Percentiles rank a stretch among this genome's conserved stretches.
Evolutionary conservation across 23 tunicate genomes (phyloP).

Genomic region (Styela plicata): DNA sequence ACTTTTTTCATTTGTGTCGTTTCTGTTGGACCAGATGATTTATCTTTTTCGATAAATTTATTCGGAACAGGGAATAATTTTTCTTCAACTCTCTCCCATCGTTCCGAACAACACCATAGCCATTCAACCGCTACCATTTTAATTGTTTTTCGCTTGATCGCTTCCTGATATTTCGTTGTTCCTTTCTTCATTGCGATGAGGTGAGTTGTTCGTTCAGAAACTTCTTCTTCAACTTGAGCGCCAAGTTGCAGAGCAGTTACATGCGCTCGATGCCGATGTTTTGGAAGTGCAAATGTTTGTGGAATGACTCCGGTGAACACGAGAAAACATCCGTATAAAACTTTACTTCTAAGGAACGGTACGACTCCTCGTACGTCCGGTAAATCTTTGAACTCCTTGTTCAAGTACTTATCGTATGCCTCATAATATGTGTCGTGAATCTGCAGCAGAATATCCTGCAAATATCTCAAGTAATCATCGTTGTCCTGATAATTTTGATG

Average conservation of each 20-base stretch:
- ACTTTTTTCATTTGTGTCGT: background rate
- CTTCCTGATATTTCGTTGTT: slow-evolving; percentile 78
- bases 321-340: slow-evolving; percentile 57
- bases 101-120: slow-evolving; percentile 82
- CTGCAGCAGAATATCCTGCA: slow-evolving; percentile 42
- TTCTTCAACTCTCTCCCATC: slow-evolving; percentile 72
- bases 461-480: slow-evolving; percentile 64
- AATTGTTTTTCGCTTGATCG: slow-evolving; percentile 38
- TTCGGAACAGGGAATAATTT: slow-evolving; percentile 64
- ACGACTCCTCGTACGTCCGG: slow-evolving; percentile 80
- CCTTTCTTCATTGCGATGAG: slow-evolving; percentile 66
- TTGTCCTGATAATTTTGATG: slow-evolving; percentile 28
- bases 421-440: slow-evolving; percentile 75
- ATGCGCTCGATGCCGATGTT: slow-evolving; percentile 48
- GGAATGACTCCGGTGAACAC: slow-evolving; percentile 85
- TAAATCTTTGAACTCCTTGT: slow-evolving; percentile 39
- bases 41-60: background rate
- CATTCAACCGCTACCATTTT: slow-evolving; percentile 64
- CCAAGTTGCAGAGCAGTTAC: slow-evolving; percentile 65
- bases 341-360: slow-evolving; percentile 81
- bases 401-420: slow-evolving; percentile 60
- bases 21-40: background rate
- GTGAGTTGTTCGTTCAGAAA: slow-evolving; percentile 64
- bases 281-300: slow-evolving; percentile 36
- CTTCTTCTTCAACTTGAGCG: slow-evolving; percentile 45